phyloP scores from a whole-genome alignment of 1,140 invertebrate species.

The Thereuonema tuberculata region DNA sequence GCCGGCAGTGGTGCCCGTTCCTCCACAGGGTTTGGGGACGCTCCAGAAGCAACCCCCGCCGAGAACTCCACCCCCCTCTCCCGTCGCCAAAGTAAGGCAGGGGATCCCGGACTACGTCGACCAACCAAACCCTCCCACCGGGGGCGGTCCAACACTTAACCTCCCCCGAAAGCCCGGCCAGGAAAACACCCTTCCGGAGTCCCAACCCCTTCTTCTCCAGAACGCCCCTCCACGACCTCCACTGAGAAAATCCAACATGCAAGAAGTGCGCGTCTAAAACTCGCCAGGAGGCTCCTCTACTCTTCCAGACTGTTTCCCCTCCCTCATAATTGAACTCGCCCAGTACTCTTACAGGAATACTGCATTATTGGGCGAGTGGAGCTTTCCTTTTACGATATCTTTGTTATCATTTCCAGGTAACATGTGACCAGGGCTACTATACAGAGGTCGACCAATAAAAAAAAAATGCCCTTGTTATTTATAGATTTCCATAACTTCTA shows the following conservation, averaged over 20 bases:
- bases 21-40: too few relatives aligned
- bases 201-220: constrained; percentile 9
- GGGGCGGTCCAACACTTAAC: background rate
- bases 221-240: background rate
- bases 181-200: constrained; percentile 1
- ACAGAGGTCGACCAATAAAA: too few relatives aligned
- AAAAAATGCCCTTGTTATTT: too few relatives aligned
- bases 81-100: constrained; percentile 2
- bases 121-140: background rate
- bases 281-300: too few relatives aligned
- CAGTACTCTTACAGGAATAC: too few relatives aligned
- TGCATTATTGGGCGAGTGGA: too few relatives aligned
- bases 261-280: constrained; percentile 13
- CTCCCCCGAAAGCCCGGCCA: background rate
- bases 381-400: too few relatives aligned
- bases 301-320: too few relatives aligned
- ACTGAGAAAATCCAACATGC: constrained; percentile 3
- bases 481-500: too few relatives aligned
- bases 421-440: too few relatives aligned
- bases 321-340: too few relatives aligned
- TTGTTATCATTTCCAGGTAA: too few relatives aligned
- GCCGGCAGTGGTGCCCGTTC: background rate
- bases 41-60: constrained; percentile 8
- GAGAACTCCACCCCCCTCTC: constrained; percentile 11
- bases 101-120: constrained; percentile 2